Conservation (phyloP, 2,888 invertebrate species). For the Zele albiditarsus region DNA sequence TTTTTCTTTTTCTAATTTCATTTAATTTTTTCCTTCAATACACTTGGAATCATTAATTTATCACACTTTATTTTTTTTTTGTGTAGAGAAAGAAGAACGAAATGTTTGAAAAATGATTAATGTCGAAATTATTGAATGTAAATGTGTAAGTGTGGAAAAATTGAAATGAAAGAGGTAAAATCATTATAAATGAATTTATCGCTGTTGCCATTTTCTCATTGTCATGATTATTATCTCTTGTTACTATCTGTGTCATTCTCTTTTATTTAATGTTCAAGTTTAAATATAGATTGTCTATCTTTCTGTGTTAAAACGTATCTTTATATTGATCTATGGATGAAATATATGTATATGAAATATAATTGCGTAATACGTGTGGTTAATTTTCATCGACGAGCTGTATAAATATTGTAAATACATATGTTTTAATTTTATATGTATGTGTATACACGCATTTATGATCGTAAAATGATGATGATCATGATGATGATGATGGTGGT, state of each 20-base stretch:
- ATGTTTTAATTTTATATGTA: constrained; percentile 11
- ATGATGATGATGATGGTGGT: too few relatives aligned
- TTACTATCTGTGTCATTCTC: background rate
- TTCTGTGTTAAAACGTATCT: background rate
- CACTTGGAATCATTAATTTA: background rate
- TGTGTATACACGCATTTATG: constrained; percentile 32
- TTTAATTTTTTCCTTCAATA: background rate
- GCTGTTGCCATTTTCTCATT: background rate
- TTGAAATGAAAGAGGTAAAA: background rate
- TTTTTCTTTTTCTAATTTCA: too few relatives aligned
- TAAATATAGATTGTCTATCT: background rate
- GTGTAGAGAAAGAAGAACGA: background rate
- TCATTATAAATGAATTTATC: background rate
- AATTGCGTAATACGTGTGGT: background rate
- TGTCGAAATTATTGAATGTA: background rate
- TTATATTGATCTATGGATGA: background rate
- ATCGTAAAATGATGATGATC: too few relatives aligned
- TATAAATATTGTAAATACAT: background rate
- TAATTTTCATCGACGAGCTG: background rate
- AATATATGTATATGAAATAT: background rate
- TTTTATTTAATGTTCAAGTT: background rate
- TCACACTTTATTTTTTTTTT: background rate
- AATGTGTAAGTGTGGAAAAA: too few relatives aligned
- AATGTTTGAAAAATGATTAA: background rate
- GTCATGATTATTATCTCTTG: background rate